Conservation (phyloP, 2,113 vertebrate genomes). For the Laticauda colubrina region DNA sequence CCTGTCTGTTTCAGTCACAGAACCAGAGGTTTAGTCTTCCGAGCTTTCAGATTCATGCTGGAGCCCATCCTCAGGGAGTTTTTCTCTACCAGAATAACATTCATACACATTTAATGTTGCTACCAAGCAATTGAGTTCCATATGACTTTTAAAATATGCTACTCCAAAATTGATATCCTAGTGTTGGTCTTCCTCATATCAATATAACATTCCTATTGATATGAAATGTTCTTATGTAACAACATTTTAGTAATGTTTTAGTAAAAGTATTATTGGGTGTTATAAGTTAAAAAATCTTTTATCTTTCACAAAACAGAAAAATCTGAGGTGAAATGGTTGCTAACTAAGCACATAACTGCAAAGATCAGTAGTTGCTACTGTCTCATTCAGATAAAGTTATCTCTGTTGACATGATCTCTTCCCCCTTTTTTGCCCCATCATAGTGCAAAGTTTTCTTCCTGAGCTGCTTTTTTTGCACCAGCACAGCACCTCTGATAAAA, state of each 20-base stretch:
- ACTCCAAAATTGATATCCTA: slow-evolving; percentile 4
- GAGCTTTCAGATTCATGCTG: neutral
- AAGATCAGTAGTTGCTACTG: neutral
- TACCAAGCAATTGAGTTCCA: slow-evolving; percentile 15
- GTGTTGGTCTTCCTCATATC: neutral
- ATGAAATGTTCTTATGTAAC: slow-evolving; percentile 20
- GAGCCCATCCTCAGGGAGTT: no score
- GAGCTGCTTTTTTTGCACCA: neutral
- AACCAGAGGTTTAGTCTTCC: no score
- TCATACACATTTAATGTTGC: slow-evolving; percentile 35
- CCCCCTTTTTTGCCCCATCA: neutral
- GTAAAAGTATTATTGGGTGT: neutral
- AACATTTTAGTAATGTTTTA: neutral
- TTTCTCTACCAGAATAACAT: neutral
- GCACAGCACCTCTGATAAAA: neutral
- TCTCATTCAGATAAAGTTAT: neutral
- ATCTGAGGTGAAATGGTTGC: neutral
- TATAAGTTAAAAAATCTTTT: slow-evolving; percentile 21
- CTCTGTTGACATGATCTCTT: neutral
- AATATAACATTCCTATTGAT: neutral
- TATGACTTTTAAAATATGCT: slow-evolving; percentile 10
- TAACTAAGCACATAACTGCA: neutral
- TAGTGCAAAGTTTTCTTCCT: neutral
- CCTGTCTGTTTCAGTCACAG: neutral
- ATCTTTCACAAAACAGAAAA: neutral